Conservation (phyloP, 2,113 vertebrate species). For the Cygnus buccinator region DNA sequence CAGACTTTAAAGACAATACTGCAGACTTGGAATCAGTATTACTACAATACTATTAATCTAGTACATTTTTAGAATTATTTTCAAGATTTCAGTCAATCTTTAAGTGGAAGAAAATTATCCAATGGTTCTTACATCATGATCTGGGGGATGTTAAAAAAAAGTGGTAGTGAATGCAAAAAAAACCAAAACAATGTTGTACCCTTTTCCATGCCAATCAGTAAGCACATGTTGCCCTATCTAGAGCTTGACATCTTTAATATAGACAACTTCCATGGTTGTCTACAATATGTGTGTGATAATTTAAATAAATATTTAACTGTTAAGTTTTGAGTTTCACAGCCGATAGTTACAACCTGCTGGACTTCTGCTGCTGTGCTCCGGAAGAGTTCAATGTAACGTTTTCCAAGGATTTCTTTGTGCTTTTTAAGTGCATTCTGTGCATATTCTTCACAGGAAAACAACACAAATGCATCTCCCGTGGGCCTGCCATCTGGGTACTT, state of each 20-base stretch:
- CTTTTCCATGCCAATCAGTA: not conserved
- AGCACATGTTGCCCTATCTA: not conserved
- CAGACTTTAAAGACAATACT: not conserved
- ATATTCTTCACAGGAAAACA: slow-evolving; percentile 96
- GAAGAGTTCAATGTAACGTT: slow-evolving; percentile 96
- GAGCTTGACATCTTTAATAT: not conserved
- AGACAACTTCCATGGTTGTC: not conserved
- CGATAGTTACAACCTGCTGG: slow-evolving; percentile 85
- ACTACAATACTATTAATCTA: not conserved
- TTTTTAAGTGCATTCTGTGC: slow-evolving; percentile 94
- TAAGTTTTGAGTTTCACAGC: not conserved
- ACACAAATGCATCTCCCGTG: slow-evolving; percentile 94
- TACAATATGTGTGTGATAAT: fast-evolving
- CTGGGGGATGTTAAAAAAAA: not conserved
- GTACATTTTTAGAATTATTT: not conserved
- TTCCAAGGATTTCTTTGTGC: slow-evolving; percentile 96
- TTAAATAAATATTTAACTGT: not conserved
- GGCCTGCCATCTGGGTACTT: slow-evolving; percentile 95
- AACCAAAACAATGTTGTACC: not conserved
- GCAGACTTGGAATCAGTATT: not conserved
- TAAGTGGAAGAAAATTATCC: not conserved
- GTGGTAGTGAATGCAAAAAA: not conserved
- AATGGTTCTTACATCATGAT: not conserved
- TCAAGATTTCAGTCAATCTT: not conserved
- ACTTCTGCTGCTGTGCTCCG: slow-evolving; percentile 95